A percentile compares a stretch with the other conserved stretches of the same genome.
Conservation (phyloP, 2,888 invertebrate genomes). For the Synergus laeviventris region DNA sequence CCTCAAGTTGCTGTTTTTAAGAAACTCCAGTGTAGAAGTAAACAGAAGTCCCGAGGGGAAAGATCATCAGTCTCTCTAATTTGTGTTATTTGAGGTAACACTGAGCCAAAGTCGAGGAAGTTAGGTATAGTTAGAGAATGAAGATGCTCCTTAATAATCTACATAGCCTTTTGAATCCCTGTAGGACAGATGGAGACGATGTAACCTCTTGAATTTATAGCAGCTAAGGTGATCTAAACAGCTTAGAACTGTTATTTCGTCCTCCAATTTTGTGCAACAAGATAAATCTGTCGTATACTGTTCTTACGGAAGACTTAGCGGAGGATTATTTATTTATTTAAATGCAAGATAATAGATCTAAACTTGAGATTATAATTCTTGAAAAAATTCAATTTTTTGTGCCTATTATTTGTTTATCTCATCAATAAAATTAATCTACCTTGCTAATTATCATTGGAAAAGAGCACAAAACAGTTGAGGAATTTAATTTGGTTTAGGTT, state of each 20-base stretch:
- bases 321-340: background rate
- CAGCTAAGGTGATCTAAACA: background rate
- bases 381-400: background rate
- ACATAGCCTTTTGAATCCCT: conserved; percentile 21
- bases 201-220: conserved; percentile 15
- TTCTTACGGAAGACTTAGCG: background rate
- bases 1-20: background rate
- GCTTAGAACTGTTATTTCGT: background rate
- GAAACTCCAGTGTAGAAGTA: background rate
- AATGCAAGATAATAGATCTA: background rate
- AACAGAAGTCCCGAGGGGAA: background rate
- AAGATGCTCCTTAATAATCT: conserved; percentile 23
- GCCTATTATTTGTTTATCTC: background rate
- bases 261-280: background rate
- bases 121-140: conserved; percentile 15
- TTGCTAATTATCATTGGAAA: background rate
- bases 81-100: conserved; percentile 6
- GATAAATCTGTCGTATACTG: background rate
- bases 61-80: conserved; percentile 13
- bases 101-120: background rate
- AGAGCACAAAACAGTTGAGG: background rate
- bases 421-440: too few species aligned
- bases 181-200: conserved; percentile 2
- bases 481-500: conserved; percentile 7
- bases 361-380: background rate